phyloP scores from a whole-genome alignment of 2,888 invertebrate genomes.

The Tenthredo amoena region DNA sequence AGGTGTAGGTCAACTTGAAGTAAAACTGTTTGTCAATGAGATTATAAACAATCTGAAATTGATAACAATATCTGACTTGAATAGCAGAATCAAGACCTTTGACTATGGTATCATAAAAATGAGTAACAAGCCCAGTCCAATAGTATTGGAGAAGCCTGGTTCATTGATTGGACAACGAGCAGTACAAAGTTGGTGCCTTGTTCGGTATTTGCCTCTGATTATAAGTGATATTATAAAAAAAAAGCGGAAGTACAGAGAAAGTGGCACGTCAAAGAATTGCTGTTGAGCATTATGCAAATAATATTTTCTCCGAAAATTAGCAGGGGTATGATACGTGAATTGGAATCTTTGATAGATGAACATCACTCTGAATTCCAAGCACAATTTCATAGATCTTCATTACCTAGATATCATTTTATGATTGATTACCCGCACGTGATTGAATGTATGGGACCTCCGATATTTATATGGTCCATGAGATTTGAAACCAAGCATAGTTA shows the following conservation, averaged over 20 bases:
- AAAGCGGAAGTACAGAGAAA: neutral
- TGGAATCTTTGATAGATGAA: conserved; percentile 46
- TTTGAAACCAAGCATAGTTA: conserved; percentile 49
- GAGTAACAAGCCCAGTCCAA: conserved; percentile 52
- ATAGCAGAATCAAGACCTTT: conserved; percentile 39
- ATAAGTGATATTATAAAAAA: conserved; percentile 25
- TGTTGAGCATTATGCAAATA: conserved; percentile 52
- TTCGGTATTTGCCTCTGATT: conserved; percentile 43
- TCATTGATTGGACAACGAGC: neutral
- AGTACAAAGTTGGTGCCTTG: neutral
- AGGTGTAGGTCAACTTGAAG: conserved; percentile 51
- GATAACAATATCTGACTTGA: conserved; percentile 27
- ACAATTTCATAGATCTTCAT: conserved; percentile 18
- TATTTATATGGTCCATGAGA: conserved; percentile 46
- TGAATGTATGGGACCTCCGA: conserved; percentile 49
- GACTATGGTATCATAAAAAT: conserved; percentile 50
- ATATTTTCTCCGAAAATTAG: conserved; percentile 50
- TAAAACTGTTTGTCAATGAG: conserved; percentile 51
- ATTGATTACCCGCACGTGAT: conserved; percentile 55
- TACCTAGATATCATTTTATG: conserved; percentile 56
- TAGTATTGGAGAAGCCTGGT: neutral
- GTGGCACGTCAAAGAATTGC: conserved; percentile 52
- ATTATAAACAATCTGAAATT: conserved; percentile 39
- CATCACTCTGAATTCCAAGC: conserved; percentile 53
- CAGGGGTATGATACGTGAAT: conserved; percentile 45